Percentiles rank a stretch among this genome's conserved stretches.
These are phyloP conservation scores for Percopsis omiscomaycus DNA, from an alignment of 2,797 vertebrate species.

Conservation along the genomic window DNA sequence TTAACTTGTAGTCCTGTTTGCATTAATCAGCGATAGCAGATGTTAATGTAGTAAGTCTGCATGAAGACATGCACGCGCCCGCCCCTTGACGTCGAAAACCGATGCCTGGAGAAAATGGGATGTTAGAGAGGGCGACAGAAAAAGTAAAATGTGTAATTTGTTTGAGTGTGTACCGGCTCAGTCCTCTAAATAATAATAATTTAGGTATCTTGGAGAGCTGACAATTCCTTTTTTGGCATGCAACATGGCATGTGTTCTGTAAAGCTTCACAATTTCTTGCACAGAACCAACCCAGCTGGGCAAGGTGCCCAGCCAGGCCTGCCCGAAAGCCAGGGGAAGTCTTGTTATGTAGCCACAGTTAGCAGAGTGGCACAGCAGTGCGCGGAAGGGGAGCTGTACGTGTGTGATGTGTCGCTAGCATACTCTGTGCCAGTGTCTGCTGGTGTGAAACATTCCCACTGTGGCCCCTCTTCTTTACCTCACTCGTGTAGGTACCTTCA, in stretches of 20 bases:
- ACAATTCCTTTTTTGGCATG: too few species aligned
- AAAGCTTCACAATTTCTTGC: background rate
- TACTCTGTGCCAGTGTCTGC: constrained; percentile 7
- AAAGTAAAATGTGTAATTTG: too few species aligned
- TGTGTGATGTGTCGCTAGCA: constrained; percentile 17
- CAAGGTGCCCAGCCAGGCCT: background rate
- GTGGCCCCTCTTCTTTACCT: background rate
- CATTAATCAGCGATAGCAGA: too few species aligned
- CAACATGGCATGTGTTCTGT: background rate
- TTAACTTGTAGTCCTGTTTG: too few species aligned
- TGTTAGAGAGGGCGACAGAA: too few species aligned
- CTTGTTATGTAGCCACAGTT: constrained; percentile 7
- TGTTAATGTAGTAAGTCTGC: too few species aligned
- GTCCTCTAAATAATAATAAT: too few species aligned
- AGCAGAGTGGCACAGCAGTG: constrained; percentile 3
- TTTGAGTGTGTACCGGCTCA: too few species aligned
- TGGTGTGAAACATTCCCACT: constrained; percentile 15
- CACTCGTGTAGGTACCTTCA: background rate
- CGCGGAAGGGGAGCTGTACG: background rate
- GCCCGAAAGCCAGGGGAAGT: background rate
- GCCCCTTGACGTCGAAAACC: too few species aligned
- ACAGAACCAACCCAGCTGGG: background rate
- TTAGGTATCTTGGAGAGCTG: too few species aligned
- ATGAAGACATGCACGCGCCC: too few species aligned
- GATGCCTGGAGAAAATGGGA: too few species aligned